These are phyloP conservation scores for Crotalus helleri DNA, from an alignment of 2,113 vertebrate genomes.

Conservation along the genomic window DNA sequence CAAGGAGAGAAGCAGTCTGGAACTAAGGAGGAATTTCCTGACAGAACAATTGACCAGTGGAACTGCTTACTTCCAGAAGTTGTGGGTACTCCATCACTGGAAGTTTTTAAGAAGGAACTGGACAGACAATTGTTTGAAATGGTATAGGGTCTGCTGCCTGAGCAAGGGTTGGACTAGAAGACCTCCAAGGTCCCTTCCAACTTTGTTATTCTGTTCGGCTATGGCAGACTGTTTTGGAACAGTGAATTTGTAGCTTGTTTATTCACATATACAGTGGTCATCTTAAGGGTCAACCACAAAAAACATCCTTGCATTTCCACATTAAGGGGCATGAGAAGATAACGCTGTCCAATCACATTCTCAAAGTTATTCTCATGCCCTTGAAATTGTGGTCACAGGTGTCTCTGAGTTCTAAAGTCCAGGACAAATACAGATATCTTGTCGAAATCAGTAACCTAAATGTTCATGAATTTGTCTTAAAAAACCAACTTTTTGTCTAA, in stretches of 20 bases:
- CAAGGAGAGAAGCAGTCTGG: background rate
- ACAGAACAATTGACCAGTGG: background rate
- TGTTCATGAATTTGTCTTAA: background rate
- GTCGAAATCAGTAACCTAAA: background rate
- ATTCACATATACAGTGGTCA: background rate
- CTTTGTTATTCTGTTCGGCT: background rate
- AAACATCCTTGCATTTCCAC: background rate
- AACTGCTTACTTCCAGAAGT: background rate
- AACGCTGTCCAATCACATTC: background rate
- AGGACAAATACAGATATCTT: background rate
- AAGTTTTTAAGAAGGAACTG: background rate
- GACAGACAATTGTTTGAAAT: background rate
- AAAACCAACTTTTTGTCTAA: too few species aligned
- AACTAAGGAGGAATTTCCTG: background rate
- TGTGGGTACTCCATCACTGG: background rate
- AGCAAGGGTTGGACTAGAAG: background rate
- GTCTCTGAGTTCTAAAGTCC: background rate
- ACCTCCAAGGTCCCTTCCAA: background rate
- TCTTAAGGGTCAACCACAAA: background rate
- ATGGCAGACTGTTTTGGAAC: background rate
- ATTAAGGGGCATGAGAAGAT: background rate
- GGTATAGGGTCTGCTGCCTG: background rate
- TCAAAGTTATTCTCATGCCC: background rate
- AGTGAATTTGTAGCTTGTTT: background rate
- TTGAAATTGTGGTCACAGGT: background rate